phyloP scores from a whole-genome alignment of 2,797 vertebrate genomes.

The Octomys mimax region DNA sequence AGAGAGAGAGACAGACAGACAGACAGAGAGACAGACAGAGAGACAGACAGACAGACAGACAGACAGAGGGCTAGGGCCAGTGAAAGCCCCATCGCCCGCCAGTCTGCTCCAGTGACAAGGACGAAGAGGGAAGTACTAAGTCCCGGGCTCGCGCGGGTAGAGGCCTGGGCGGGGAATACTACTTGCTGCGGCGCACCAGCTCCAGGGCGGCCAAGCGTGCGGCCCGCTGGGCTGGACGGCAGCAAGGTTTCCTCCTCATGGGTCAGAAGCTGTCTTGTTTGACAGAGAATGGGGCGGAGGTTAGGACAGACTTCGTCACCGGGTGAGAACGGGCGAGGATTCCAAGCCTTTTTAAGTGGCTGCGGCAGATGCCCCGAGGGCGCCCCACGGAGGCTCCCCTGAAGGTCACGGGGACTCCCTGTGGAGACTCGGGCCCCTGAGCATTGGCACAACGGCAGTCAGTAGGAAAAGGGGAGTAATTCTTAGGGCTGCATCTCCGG shows the following conservation, averaged over 20 bases:
- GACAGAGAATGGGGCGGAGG: not conserved
- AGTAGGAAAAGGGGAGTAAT: not conserved
- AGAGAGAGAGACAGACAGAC: no score
- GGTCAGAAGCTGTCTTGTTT: slow-evolving; percentile 47
- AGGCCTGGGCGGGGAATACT: accelerated
- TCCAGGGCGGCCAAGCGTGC: not conserved
- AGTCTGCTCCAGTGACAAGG: not conserved
- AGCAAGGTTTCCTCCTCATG: not conserved
- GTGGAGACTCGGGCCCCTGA: not conserved
- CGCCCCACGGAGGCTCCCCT: accelerated
- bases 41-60: no score
- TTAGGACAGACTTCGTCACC: not conserved
- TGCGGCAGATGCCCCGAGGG: not conserved
- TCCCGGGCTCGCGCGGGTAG: not conserved
- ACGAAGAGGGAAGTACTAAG: not conserved
- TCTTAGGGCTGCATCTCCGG: not conserved
- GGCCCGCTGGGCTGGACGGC: not conserved
- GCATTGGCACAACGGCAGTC: not conserved
- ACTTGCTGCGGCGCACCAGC: accelerated
- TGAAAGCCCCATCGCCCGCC: not conserved
- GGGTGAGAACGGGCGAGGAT: not conserved
- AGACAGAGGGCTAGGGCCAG: not conserved
- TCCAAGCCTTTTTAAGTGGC: not conserved
- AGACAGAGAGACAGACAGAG: not conserved
- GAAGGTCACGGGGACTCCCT: not conserved